Evolutionary conservation across 2,888 invertebrate genomes (phyloP).

Genomic region (Xestia rhomboidea): DNA sequence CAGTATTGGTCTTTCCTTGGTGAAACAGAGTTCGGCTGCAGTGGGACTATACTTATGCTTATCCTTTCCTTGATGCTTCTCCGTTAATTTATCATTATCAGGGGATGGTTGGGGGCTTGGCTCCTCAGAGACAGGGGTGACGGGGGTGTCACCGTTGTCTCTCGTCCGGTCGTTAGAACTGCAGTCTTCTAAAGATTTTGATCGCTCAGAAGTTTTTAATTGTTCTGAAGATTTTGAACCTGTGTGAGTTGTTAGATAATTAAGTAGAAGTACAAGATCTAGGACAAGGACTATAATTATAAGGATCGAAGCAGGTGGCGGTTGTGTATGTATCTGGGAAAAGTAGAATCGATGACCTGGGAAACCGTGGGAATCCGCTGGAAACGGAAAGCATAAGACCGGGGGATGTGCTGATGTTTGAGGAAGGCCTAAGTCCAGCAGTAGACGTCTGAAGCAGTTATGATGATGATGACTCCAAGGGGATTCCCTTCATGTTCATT

Average conservation of each 20-base stretch:
- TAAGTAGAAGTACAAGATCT: background rate
- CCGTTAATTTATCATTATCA: background rate
- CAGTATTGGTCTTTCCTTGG: conserved; percentile 21
- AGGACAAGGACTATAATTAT: background rate
- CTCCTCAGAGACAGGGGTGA: background rate
- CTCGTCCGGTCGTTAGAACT: background rate
- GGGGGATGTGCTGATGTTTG: background rate
- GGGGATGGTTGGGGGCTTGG: background rate
- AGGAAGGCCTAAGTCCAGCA: background rate
- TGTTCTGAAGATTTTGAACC: conserved; percentile 19
- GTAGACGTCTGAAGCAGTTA: too few species aligned
- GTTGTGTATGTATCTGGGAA: background rate
- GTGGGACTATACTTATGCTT: conserved; percentile 39
- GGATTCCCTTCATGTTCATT: background rate
- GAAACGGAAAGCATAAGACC: background rate
- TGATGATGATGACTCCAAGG: too few species aligned
- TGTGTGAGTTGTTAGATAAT: background rate
- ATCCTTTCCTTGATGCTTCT: background rate
- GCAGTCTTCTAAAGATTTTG: conserved; percentile 9
- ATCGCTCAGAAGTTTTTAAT: conserved; percentile 1
- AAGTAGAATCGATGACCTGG: background rate
- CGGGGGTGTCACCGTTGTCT: background rate
- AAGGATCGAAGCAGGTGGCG: background rate
- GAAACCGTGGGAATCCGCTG: background rate
- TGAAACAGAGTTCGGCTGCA: conserved; percentile 47